Evolutionary conservation across 2,113 vertebrate genomes (phyloP), one percentile per base, ranked within the genome.

Genomic region (Xiphophorus couchianus): DNA sequence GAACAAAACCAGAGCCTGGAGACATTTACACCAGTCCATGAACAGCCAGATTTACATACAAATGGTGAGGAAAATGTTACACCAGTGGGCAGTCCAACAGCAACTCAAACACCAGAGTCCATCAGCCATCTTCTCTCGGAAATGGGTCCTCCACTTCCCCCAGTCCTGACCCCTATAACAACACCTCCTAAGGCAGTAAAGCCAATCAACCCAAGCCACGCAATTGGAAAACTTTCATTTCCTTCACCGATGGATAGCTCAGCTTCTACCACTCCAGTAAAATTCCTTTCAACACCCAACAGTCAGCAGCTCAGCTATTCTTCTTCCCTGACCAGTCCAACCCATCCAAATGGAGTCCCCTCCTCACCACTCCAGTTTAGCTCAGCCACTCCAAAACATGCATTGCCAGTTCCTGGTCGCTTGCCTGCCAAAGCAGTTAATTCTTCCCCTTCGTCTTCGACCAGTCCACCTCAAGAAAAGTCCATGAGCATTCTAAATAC

Each of bases 351-450:
- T 13, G 82, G 87, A 69, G 95, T 94, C 80, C 94, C 91, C 17
- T 96, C 96, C 0, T 99, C 97, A 0, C 98, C 98, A 5, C 86
- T 99, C 80, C 97, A 97, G 83, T 99, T 99, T 37, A 97, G 97
- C 75, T 96, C 97, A 9, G 95, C 95, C 4, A 99, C 97, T 22
- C 98, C 98, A n/a, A 98, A 99, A 83, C 97, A 99, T 0, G 98
- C 98, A 0, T 94, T 99, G 37, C 97, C 97, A 0, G 97, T 99
- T 42, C 98, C 98, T 0, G 97, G 98, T 62, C 93, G 97, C 10
- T 88, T 98, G 39, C 97, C 98, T 0, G 74, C 89, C 0, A 74
- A 94, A 0, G 91, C 96, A 0, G 60, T 91, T 39, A 88, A 69
- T 60, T 80, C 94, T 0, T 89, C 95, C 3, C 77, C 81, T 0